Conservation (phyloP, 2,113 vertebrate genomes). For the Catharus minimus region DNA sequence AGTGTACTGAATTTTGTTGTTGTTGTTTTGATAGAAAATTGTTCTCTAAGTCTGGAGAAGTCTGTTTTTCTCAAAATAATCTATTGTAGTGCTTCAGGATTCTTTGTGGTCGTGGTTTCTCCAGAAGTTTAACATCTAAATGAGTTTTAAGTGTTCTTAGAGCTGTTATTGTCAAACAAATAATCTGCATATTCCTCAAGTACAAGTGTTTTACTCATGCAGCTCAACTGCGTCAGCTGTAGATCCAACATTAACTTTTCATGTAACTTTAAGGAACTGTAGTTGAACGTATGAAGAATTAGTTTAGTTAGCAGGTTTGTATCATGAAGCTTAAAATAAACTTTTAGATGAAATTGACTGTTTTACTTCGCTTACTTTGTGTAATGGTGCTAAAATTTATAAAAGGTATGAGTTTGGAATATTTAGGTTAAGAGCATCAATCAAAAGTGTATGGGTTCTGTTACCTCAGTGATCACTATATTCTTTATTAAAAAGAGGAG, state of each 20-base stretch:
- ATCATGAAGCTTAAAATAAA: neutral
- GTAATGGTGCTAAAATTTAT: neutral
- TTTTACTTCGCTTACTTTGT: neutral
- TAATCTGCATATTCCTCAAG: neutral
- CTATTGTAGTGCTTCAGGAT: slow-evolving; percentile 67
- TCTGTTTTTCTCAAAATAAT: slow-evolving; percentile 63
- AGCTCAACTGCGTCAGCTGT: neutral
- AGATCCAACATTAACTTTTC: neutral
- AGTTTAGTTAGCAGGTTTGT: neutral
- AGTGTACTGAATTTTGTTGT: neutral
- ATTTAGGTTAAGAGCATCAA: slow-evolving; percentile 11
- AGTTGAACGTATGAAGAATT: neutral
- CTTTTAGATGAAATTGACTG: neutral
- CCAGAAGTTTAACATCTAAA: slow-evolving; percentile 62
- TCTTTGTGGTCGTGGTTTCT: slow-evolving; percentile 72
- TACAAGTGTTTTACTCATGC: neutral
- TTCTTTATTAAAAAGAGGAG: neutral
- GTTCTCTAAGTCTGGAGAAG: slow-evolving; percentile 51
- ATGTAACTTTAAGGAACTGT: neutral
- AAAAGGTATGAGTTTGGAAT: neutral
- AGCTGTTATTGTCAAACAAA: neutral
- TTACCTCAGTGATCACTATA: neutral
- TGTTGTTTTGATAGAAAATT: slow-evolving; percentile 16
- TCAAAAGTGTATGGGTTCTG: neutral
- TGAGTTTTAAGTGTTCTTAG: neutral